phyloP scores from a whole-genome alignment of 2,113 vertebrate species.

The Tupaia tana region DNA sequence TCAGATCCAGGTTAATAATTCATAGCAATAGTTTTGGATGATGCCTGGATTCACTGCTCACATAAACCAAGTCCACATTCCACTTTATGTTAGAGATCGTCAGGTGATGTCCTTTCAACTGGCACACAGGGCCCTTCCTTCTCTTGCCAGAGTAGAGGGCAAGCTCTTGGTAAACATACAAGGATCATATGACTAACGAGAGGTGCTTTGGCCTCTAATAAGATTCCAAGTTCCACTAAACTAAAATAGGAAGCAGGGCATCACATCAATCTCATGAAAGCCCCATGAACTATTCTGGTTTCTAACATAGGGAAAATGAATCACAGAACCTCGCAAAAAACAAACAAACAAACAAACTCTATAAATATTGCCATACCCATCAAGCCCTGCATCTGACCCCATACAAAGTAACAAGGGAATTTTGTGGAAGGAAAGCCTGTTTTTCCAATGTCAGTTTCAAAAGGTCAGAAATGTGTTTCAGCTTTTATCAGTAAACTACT shows the following conservation, averaged over 20 bases:
- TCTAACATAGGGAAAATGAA: conserved; percentile 9
- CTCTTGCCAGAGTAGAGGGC: not conserved
- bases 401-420: not conserved
- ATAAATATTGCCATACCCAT: not conserved
- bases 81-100: not conserved
- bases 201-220: conserved; percentile 43
- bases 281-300: conserved; percentile 24
- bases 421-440: conserved; percentile 39
- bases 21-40: conserved; percentile 55
- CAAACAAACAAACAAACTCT: not conserved
- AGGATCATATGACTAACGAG: conserved; percentile 50
- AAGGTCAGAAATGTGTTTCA: conserved; percentile 38
- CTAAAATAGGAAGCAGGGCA: conserved; percentile 56
- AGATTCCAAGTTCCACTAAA: conserved; percentile 53
- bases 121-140: not conserved
- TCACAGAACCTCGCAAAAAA: conserved; percentile 35
- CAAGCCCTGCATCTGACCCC: not conserved
- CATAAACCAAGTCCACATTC: not conserved
- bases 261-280: conserved; percentile 38
- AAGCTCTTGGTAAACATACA: conserved; percentile 58
- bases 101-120: conserved; percentile 46
- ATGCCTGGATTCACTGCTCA: not conserved
- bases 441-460: conserved; percentile 20
- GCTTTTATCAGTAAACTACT: conserved; percentile 9
- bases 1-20: conserved; percentile 51